Base-by-base conservation (phyloP, 1,140 invertebrate species). In the Calliphora vicina region DNA sequence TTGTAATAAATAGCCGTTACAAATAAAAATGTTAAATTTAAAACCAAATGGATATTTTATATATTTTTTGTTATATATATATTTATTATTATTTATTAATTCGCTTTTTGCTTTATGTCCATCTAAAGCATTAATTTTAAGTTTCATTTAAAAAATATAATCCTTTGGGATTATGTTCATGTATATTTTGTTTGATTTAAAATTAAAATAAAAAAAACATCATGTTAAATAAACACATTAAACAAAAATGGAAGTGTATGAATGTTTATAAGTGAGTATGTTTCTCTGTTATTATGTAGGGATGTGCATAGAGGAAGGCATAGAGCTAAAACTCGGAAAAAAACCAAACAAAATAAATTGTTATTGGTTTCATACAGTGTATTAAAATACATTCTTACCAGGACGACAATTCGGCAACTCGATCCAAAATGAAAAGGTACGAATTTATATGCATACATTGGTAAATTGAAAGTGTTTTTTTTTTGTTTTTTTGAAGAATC, bases 191-290 rank as follows among this genome's bases (percentile, higher is more conserved):
- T 67, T 67, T 67, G 4, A 67, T 67, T 23, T 67, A 67, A 25
- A 67, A 67, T 67, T 23, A 67, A 25, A 67, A 67, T 67, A 10
- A 67, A 25, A 67, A 67, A 12, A 67, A 23, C n/a, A 67, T 67
- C 6, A 57, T n/a, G 50, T 57, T 57, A 57, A 25, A 67, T 67
- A 23, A 67, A 67, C 61, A 67, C 61, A 67, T 15, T 67, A 67
- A 50, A 23, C 61, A 23, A 67, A 23, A 67, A 67, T 67, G 61
- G 61, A 67, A 67, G 61, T 67, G 61, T 67, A 67, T 67, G 61
- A 67, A 67, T 67, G 61, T 67, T 67, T 23, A 20, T 23, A 67
- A 67, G 61, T 67, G 61, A 67, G n/a, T 67, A 67, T 67, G 61
- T 67, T 67, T 23, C n/a, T n/a, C n/a, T n/a, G n/a, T 57, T 57